phyloP scores from a whole-genome alignment of 2,888 invertebrate genomes.

The Drosophila bunnanda region DNA sequence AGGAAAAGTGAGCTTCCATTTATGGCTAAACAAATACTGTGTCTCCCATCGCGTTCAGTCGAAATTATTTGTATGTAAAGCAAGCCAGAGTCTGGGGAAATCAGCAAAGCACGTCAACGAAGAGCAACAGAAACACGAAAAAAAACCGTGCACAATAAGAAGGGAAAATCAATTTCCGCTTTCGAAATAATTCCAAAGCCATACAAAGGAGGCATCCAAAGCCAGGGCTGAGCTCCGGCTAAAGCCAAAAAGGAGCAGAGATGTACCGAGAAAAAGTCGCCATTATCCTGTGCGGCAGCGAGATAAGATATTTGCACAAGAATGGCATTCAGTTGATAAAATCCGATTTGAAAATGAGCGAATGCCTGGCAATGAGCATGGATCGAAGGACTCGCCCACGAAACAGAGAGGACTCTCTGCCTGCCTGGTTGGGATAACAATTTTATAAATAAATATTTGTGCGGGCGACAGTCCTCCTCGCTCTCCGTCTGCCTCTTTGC shows the following conservation, averaged over 20 bases:
- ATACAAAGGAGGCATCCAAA: slow-evolving; percentile 64
- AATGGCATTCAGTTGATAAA: slow-evolving; percentile 82
- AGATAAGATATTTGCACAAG: slow-evolving; percentile 83
- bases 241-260: slow-evolving; percentile 35
- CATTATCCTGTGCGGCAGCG: slow-evolving; percentile 70
- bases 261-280: slow-evolving; percentile 60
- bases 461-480: slow-evolving; percentile 46
- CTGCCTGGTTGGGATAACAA: slow-evolving; percentile 71
- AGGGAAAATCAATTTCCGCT: slow-evolving; percentile 78
- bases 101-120: slow-evolving; percentile 34
- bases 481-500: slow-evolving; percentile 46
- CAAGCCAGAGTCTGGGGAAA: slow-evolving; percentile 21
- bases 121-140: slow-evolving; percentile 46
- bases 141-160: slow-evolving; percentile 70
- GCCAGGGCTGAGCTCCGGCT: slow-evolving; percentile 37
- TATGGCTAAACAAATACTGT: slow-evolving; percentile 32
- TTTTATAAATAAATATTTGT: slow-evolving; percentile 80
- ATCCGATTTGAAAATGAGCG: slow-evolving; percentile 83
- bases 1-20: slow-evolving; percentile 25
- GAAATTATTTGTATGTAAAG: slow-evolving; percentile 36
- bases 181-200: slow-evolving; percentile 79
- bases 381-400: slow-evolving; percentile 15
- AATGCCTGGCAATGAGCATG: slow-evolving; percentile 80
- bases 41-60: not conserved
- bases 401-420: not conserved